Conservation (phyloP, 2,113 vertebrate species). For the Trachemys scripta region DNA sequence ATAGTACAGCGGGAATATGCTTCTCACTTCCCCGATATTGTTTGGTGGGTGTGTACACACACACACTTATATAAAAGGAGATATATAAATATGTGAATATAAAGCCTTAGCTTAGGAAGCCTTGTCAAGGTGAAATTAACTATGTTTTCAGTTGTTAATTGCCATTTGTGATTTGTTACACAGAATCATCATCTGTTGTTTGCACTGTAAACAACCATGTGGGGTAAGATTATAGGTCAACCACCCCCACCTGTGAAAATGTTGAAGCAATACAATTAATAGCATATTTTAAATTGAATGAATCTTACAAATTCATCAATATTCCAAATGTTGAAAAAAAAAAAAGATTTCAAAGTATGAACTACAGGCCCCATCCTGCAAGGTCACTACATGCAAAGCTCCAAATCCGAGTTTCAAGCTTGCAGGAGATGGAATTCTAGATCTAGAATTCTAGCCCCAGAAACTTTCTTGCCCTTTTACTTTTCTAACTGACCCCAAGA, state of each 20-base stretch:
- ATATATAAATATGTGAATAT: background rate
- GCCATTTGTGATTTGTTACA: background rate
- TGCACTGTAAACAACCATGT: background rate
- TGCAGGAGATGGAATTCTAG: too few species aligned
- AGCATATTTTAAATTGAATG: background rate
- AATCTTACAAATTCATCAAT: background rate
- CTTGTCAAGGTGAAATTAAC: background rate
- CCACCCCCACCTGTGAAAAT: background rate
- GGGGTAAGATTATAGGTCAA: background rate
- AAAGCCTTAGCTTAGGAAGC: background rate
- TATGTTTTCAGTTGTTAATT: background rate
- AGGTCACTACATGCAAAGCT: conserved; percentile 5
- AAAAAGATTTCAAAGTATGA: background rate
- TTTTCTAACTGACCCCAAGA: background rate
- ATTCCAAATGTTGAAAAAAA: fast-evolving
- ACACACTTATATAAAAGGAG: background rate
- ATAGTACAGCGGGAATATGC: background rate
- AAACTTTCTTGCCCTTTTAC: background rate
- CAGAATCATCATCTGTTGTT: background rate
- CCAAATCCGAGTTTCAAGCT: background rate
- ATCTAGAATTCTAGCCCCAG: too few species aligned
- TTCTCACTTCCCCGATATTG: background rate
- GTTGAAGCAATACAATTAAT: background rate
- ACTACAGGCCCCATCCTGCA: background rate
- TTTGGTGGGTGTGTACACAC: background rate